Percentiles rank a stretch among this genome's conserved stretches.
phyloP scores from a whole-genome alignment of 2,797 vertebrate species.

The Dallia pectoralis region DNA sequence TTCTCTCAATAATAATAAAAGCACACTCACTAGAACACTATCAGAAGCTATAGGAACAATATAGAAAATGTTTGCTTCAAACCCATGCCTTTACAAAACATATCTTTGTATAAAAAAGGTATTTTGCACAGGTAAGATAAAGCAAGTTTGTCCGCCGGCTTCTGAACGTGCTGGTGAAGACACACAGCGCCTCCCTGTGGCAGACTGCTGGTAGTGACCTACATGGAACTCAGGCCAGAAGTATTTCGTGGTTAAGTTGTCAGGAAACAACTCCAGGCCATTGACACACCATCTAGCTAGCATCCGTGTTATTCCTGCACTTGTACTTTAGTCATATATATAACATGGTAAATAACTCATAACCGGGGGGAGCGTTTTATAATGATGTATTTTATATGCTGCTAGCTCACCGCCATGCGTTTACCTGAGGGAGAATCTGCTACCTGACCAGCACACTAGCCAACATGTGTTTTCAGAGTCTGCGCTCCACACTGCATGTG shows the following conservation, averaged over 20 bases:
- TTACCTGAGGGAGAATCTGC: neutral
- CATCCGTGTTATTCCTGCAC: neutral
- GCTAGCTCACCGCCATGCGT: too few relatives aligned
- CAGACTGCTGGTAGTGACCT: neutral
- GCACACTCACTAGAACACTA: neutral
- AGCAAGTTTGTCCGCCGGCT: neutral
- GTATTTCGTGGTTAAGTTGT: neutral
- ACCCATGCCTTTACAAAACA: slow-evolving; percentile 12
- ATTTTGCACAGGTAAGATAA: slow-evolving; percentile 3
- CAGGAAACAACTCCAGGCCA: neutral
- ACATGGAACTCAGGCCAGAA: neutral
- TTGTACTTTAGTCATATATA: neutral
- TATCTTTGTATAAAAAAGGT: neutral
- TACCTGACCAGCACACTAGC: neutral
- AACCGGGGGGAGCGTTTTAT: neutral
- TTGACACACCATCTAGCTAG: neutral
- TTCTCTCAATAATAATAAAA: neutral
- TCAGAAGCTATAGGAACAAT: neutral
- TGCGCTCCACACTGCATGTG: neutral
- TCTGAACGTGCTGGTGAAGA: slow-evolving; percentile 19
- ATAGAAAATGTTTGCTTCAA: neutral
- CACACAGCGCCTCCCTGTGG: slow-evolving; percentile 61
- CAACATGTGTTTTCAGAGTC: slow-evolving; percentile 5
- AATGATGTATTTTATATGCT: neutral
- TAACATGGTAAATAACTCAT: neutral